Evolutionary conservation across 2,113 vertebrate species (phyloP), one percentile per base, ranked within the genome.

Genomic region (Lasiurus borealis): DNA sequence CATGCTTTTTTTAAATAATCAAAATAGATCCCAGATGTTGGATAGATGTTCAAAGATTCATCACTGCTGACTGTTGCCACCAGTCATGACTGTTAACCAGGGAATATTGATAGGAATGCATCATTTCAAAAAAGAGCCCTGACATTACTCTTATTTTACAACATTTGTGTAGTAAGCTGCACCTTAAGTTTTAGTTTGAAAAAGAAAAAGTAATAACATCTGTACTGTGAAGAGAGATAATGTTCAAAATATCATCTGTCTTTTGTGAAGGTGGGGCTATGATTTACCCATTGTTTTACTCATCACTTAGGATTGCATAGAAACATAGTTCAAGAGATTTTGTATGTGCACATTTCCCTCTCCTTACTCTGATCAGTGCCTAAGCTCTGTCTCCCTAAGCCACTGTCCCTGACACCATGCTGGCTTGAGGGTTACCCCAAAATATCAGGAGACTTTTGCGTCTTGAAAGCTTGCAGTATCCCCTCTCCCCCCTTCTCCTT

Each of bases 71-170:
- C 9, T 69, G 57, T 68, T 46, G n/a, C 8, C 50, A 40, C 14
- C 13, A 59, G 2, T n/a, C 83, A 66, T 46, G 31, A 68, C 7
- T 87, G 31, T 21, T 88, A 84, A 83, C 34, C 29, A 69, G 44
- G 10, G 9, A 21, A 15, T 84, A 90, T 40, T 90, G 64, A 84
- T 59, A 95, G 75, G 85, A 93, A 82, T 54, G 6, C 10, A 73
- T 77, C 18, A 93, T 69, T 96, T 96, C 40, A 77, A 72, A 77
- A 96, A 92, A 77, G 13, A 95, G 7, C 10, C 44, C 31, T 69
- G 52, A 76, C 76, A 14, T 27, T 78, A 27, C 29, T 18, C 77
- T 71, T 85, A 25, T 59, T 90, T 66, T 92, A 5, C 2, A 69
- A 86, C 66, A 64, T 68, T 95, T 52, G 81, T 86, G 46, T 71